These are phyloP conservation scores for Syngnathus scovelli DNA, from an alignment of 2,113 vertebrate genomes.

Conservation along the genomic window DNA sequence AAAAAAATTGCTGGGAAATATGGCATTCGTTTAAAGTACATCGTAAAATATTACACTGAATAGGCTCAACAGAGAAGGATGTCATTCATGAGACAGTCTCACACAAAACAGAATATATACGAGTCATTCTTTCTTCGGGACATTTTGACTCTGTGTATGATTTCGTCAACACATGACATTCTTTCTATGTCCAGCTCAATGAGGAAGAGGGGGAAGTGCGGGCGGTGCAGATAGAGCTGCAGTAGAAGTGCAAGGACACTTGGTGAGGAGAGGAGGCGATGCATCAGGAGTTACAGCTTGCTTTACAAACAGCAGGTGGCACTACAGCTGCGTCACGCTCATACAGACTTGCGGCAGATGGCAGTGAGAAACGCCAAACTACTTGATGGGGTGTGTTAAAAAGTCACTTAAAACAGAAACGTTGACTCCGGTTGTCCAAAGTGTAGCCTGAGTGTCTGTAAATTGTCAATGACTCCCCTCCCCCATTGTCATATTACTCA, in stretches of 20 bases:
- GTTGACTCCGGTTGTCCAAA: background rate
- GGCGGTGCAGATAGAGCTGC: conserved; percentile 64
- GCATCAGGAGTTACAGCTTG: conserved; percentile 47
- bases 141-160: background rate
- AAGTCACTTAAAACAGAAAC: background rate
- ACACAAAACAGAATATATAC: background rate
- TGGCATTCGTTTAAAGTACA: background rate
- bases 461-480: conserved; percentile 2
- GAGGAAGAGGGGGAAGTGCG: conserved; percentile 69
- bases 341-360: conserved; percentile 66
- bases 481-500: background rate
- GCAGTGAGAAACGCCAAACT: conserved; percentile 65
- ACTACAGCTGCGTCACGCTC: conserved; percentile 70
- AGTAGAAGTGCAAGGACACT: conserved; percentile 35
- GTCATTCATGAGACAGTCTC: background rate
- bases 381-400: conserved; percentile 71
- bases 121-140: background rate
- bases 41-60: background rate
- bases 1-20: background rate
- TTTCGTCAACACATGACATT: no score
- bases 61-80: background rate
- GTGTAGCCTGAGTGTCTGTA: background rate
- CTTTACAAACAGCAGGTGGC: conserved; percentile 67
- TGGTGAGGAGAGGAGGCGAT: conserved; percentile 56
- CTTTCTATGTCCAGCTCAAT: conserved; percentile 48